Conservation (phyloP, 2,888 invertebrate genomes). For the Cephonodes hylas region DNA sequence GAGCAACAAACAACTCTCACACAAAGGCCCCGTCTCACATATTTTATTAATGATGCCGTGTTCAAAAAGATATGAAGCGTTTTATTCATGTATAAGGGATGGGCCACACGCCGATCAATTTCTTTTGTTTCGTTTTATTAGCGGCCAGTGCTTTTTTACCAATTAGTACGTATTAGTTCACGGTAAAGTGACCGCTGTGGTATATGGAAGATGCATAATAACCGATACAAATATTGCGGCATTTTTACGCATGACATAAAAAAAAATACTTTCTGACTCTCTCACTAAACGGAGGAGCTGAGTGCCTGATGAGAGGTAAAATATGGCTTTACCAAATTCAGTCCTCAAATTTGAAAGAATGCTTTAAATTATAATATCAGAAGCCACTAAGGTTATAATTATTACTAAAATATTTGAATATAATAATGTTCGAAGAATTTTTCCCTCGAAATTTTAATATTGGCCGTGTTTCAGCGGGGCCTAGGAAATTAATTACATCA, state of each 20-base stretch:
- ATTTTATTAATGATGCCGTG: conserved; percentile 13
- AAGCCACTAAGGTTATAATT: too few species aligned
- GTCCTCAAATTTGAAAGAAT: too few species aligned
- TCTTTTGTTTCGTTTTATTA: not conserved
- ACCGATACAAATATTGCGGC: too few species aligned
- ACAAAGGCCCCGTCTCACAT: conserved; percentile 4
- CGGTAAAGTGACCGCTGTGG: not conserved
- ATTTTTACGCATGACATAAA: too few species aligned
- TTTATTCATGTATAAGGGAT: not conserved
- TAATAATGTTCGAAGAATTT: not conserved
- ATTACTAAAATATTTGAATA: not conserved
- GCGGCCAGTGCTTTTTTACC: not conserved
- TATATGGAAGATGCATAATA: too few species aligned
- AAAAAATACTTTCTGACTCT: too few species aligned
- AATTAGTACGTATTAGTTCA: not conserved
- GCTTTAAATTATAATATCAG: too few species aligned
- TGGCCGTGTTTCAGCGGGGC: too few species aligned
- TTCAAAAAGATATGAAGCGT: not conserved
- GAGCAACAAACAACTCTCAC: not conserved
- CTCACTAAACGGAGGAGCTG: too few species aligned
- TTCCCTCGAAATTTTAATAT: not conserved
- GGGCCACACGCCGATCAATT: not conserved
- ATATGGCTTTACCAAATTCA: too few species aligned
- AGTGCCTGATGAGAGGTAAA: too few species aligned
- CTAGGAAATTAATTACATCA: not conserved